phyloP scores from a whole-genome alignment of 2,113 vertebrate genomes.

The Glaucomys volans region DNA sequence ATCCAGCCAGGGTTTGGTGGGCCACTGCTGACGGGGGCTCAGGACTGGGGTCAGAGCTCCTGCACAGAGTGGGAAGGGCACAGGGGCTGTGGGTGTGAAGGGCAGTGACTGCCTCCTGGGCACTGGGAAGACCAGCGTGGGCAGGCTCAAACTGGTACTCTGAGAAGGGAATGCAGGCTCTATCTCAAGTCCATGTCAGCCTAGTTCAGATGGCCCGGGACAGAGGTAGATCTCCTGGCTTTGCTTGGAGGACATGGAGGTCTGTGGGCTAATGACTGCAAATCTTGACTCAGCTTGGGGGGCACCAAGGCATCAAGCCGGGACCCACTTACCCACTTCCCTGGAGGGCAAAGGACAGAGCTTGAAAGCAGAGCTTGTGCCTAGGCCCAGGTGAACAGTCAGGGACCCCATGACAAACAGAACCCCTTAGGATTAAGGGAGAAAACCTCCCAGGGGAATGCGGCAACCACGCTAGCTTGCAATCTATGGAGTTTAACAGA shows the following conservation, averaged over 20 bases:
- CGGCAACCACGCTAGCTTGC: too few relatives aligned
- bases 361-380: background rate
- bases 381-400: background rate
- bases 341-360: background rate
- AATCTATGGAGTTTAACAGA: too few relatives aligned
- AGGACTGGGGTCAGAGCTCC: background rate
- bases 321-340: background rate
- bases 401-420: too few relatives aligned
- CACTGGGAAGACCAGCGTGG: background rate
- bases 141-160: background rate
- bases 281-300: background rate
- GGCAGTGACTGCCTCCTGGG: background rate
- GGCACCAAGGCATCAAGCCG: background rate
- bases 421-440: too few relatives aligned
- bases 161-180: background rate
- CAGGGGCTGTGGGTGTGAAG: background rate
- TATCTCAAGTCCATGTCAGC: background rate
- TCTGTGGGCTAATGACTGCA: background rate
- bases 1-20: too few relatives aligned
- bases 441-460: too few relatives aligned
- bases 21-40: background rate
- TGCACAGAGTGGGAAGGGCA: background rate
- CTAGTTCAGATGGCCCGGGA: background rate
- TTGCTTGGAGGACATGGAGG: background rate
- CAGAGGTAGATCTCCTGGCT: background rate